A percentile compares a stretch with the other conserved stretches of the same genome.
Evolutionary conservation across 2,113 vertebrate species (phyloP).

Genomic region (Epinephelus moara): DNA sequence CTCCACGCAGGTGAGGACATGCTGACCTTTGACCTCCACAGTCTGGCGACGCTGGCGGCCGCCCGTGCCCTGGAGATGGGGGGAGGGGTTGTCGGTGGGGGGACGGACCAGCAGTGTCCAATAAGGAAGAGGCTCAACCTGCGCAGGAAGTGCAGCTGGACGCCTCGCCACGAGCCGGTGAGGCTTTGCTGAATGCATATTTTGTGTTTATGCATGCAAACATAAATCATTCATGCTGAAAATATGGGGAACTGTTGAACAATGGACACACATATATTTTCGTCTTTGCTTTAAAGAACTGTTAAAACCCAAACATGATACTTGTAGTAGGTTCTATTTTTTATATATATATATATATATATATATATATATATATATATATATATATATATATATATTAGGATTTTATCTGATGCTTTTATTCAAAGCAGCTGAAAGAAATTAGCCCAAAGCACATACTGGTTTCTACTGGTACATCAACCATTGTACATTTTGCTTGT

Average conservation of each 20-base stretch:
- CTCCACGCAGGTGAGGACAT: slow-evolving; percentile 86
- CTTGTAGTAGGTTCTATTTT: too few species aligned
- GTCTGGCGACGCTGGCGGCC: slow-evolving; percentile 92
- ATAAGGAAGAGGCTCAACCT: slow-evolving; percentile 88
- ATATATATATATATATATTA: not conserved
- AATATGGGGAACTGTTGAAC: slow-evolving; percentile 13
- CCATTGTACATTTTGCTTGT: too few species aligned
- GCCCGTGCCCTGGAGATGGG: slow-evolving; percentile 90
- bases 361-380: too few species aligned
- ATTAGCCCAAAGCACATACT: too few species aligned
- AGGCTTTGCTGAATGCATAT: slow-evolving; percentile 54
- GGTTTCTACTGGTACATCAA: too few species aligned
- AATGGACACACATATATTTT: slow-evolving; percentile 30
- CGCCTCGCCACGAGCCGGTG: slow-evolving; percentile 93
- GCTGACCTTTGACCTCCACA: slow-evolving; percentile 92
- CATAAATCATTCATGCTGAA: slow-evolving; percentile 47
- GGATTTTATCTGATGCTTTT: not conserved
- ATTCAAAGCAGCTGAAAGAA: not conserved
- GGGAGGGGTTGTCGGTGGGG: slow-evolving; percentile 45
- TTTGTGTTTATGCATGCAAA: slow-evolving; percentile 17
- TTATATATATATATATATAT: too few species aligned
- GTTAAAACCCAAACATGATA: not conserved
- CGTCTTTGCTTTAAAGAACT: not conserved
- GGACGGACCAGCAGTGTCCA: slow-evolving; percentile 64
- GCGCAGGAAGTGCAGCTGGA: slow-evolving; percentile 94